phyloP scores from a whole-genome alignment of 1,140 invertebrate species.

The Drosophila fuyamai region DNA sequence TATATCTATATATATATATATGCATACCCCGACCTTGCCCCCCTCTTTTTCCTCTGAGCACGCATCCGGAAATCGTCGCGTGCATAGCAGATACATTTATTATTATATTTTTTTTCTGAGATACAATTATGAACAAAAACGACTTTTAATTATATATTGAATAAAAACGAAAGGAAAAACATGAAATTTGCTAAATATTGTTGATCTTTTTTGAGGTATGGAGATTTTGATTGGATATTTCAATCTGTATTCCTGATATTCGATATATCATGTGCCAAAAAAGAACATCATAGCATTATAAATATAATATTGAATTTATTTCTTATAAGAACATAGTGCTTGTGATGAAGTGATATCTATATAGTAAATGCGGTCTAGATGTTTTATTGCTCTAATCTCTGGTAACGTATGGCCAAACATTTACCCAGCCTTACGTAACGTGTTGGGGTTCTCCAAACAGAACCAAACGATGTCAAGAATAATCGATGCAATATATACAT shows the following conservation, averaged over 20 bases:
- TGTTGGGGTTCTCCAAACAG: conserved; percentile 14
- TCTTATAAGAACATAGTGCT: too few species aligned
- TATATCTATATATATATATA: conserved; percentile 11
- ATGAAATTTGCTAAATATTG: conserved; percentile 8
- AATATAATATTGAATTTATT: too few species aligned
- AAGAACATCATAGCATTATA: too few species aligned
- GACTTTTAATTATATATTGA: conserved; percentile 59
- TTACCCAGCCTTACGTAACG: not conserved
- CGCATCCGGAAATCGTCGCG: conserved; percentile 7
- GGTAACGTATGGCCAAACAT: conserved; percentile 15
- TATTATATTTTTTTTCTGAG: conserved; percentile 65
- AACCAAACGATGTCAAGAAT: conserved; percentile 45
- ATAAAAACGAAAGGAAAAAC: conserved; percentile 46
- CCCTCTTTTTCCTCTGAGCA: conserved; percentile 3
- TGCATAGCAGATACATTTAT: conserved; percentile 49
- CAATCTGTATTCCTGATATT: too few species aligned
- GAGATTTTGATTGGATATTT: too few species aligned
- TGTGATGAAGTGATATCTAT: too few species aligned
- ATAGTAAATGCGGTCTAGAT: not conserved
- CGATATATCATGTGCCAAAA: too few species aligned
- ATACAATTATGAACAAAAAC: conserved; percentile 47
- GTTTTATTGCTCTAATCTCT: not conserved
- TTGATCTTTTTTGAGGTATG: too few species aligned
- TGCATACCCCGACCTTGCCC: conserved; percentile 19
- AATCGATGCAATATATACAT: conserved; percentile 6